Evolutionary conservation across 1,140 invertebrate species (phyloP).

Genomic region (Brachionus paranguensis): DNA sequence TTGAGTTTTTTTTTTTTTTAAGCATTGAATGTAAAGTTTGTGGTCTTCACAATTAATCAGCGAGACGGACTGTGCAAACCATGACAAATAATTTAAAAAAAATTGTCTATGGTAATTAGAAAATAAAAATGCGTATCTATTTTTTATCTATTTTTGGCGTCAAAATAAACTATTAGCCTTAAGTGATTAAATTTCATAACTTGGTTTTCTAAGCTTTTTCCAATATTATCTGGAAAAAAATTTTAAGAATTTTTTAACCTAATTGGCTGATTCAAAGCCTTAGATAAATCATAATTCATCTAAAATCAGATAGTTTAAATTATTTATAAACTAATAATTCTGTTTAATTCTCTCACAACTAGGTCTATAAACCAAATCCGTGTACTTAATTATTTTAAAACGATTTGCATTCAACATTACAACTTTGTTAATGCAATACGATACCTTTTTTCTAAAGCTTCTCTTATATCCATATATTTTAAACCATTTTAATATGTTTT

Average conservation of each 20-base stretch:
- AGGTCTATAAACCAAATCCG: background rate
- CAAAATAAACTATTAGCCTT: background rate
- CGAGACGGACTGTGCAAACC: background rate
- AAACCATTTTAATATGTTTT: background rate
- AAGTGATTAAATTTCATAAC: background rate
- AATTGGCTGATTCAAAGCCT: background rate
- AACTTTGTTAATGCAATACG: background rate
- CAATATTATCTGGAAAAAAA: background rate
- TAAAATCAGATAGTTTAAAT: background rate
- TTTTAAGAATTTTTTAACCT: background rate
- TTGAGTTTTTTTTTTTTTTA: background rate
- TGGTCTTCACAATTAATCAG: background rate
- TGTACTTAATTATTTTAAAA: background rate
- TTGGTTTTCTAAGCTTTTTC: background rate
- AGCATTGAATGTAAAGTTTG: background rate
- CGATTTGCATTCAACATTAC: background rate
- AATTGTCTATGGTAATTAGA: background rate
- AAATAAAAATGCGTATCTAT: background rate
- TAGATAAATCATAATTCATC: background rate
- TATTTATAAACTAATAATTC: background rate
- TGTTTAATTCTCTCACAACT: background rate
- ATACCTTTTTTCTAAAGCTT: background rate
- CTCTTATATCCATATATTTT: background rate
- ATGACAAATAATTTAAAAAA: background rate
- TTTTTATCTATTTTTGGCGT: background rate